Base-by-base conservation (phyloP, 2,888 invertebrate genomes). In the Griposia aprilina region DNA sequence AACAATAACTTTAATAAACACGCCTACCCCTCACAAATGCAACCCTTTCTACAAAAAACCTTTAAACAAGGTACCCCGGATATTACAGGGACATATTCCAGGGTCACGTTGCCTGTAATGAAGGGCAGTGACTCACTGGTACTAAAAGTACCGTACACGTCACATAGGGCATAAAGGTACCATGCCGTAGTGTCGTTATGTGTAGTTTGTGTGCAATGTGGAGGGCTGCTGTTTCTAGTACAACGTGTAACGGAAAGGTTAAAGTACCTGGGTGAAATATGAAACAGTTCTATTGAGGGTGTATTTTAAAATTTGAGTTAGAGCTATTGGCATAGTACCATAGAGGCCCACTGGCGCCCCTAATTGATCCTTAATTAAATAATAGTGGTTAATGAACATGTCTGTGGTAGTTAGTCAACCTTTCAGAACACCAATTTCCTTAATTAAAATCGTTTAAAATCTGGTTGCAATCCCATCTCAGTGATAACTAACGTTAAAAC, bases 81-180 rank as follows among this genome's bases (percentile, higher is more conserved):
- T 70, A 71, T 62, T 26, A 52, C 74, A 23, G 68, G 63, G 63
- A 60, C 60, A 72, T 80, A 73, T 69, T 52, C 52, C 48, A n/a
- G 57, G 55, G 67, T 70, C 84, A 59, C 57, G 84, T 59, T 23
- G n/a, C 57, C 50, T 11, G 77, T 75, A 78, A 85, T 77, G 74
- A 82, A 76, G 67, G 79, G 63, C 52, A 66, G 62, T 74, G 87
- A 74, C 81, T 77, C 72, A 87, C 82, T 76, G 62, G 70, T 26
- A 72, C 69, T 84, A 77, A 81, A 77, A 81, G 73, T 83, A 74
- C 67, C 75, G 17, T 63, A 41, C 66, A 80, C 48, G 62, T 72
- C 67, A 72, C 79, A 57, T 57, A 11, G 59, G 23, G 36, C 8
- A 36, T 65, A 48, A 17, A 68, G 63, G 83, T 78, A 80, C 69